Percentiles rank a stretch among this genome's conserved stretches.
Conservation (phyloP, 2,888 invertebrate genomes). For the Pherbina coryleti region DNA sequence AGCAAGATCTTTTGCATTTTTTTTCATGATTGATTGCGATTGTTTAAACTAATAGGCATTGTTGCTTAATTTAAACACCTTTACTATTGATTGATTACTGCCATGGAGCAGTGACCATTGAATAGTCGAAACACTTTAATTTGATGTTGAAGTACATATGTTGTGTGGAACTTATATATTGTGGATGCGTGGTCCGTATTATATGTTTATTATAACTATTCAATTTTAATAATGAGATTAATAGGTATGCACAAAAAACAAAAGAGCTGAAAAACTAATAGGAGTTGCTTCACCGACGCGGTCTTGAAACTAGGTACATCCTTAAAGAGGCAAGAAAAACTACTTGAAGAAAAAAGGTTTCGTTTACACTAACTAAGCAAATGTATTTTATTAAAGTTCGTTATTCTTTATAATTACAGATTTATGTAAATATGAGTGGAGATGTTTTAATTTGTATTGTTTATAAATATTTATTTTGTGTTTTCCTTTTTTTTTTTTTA, state of each 20-base stretch:
- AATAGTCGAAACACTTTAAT: too few species aligned
- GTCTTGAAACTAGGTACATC: not conserved
- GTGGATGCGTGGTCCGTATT: conserved; percentile 33
- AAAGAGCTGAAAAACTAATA: not conserved
- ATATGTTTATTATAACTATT: not conserved
- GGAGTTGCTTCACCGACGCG: not conserved
- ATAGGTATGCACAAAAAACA: not conserved
- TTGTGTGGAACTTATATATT: not conserved
- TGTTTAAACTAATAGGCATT: too few species aligned
- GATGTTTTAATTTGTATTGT: conserved; percentile 45
- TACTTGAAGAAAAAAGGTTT: not conserved
- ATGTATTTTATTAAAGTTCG: conserved; percentile 52
- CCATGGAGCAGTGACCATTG: too few species aligned
- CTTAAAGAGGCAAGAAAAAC: not conserved
- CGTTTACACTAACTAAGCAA: conserved; percentile 55
- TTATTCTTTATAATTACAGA: conserved; percentile 54
- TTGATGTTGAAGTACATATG: too few species aligned
- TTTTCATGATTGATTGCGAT: too few species aligned
- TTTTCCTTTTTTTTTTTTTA: conserved; percentile 34
- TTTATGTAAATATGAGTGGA: conserved; percentile 50
- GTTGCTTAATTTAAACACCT: too few species aligned
- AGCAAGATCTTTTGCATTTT: too few species aligned
- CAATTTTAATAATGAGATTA: not conserved
- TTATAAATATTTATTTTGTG: conserved; percentile 40
- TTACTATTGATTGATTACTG: too few species aligned